These are phyloP conservation scores for Tauraco erythrolophus DNA, from an alignment of 2,113 vertebrate species.

Conservation along the genomic window DNA sequence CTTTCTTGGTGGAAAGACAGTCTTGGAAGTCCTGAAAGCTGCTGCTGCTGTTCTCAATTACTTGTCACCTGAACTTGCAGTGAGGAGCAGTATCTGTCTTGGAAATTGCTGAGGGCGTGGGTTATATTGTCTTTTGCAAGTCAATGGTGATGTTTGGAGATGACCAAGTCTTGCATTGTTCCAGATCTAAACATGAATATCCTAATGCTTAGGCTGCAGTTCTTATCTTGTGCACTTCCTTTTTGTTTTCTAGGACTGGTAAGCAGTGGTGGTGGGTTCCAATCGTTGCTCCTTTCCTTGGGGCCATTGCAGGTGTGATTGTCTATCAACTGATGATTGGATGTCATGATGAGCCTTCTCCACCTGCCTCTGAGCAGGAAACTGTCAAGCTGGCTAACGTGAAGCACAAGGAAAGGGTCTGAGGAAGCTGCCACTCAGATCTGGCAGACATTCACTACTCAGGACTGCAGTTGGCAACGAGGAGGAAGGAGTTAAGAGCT, in stretches of 20 bases:
- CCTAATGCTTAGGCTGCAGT: background rate
- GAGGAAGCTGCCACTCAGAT: slow-evolving; percentile 22
- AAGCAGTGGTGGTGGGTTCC: slow-evolving; percentile 94
- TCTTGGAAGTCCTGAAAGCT: background rate
- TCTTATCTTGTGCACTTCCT: background rate
- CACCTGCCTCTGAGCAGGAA: slow-evolving; percentile 72
- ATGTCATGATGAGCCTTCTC: slow-evolving; percentile 86
- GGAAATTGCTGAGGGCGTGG: rapidly evolving
- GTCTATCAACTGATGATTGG: slow-evolving; percentile 95
- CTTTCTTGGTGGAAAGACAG: background rate
- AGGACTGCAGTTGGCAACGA: slow-evolving; percentile 45
- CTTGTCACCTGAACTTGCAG: background rate
- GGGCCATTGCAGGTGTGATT: slow-evolving; percentile 83
- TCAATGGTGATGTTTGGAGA: background rate
- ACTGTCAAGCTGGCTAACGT: slow-evolving; percentile 85
- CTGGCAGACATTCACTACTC: slow-evolving; percentile 24
- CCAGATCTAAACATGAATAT: background rate
- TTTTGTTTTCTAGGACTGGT: slow-evolving; percentile 66
- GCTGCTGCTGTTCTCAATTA: background rate
- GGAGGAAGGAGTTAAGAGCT: slow-evolving; percentile 5
- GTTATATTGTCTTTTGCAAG: background rate
- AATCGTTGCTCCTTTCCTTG: slow-evolving; percentile 88
- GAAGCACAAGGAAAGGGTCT: slow-evolving; percentile 80
- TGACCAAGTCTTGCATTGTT: background rate
- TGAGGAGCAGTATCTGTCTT: background rate